Conservation (phyloP, 2,888 invertebrate species). For the Vanessa cardui region DNA sequence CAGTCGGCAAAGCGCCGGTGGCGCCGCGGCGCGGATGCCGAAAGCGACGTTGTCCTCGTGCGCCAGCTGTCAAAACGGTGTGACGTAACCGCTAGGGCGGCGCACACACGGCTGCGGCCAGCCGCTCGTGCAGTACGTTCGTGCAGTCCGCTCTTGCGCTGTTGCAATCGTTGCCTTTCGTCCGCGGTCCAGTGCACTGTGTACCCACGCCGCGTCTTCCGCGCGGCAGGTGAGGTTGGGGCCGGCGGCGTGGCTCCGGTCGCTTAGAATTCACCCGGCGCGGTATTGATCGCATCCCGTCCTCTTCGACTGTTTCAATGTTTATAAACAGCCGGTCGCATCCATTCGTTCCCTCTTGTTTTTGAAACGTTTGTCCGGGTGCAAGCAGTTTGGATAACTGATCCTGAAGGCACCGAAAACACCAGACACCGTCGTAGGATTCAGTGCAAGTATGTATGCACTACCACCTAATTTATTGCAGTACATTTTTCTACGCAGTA, state of each 20-base stretch:
- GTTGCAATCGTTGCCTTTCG: slow-evolving; percentile 52
- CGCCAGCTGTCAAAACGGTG: slow-evolving; percentile 65
- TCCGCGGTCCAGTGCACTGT: slow-evolving; percentile 55
- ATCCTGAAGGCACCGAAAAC: slow-evolving; percentile 59
- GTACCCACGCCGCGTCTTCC: slow-evolving; percentile 52
- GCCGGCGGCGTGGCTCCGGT: slow-evolving; percentile 60
- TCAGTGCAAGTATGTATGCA: slow-evolving; percentile 70
- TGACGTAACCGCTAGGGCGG: slow-evolving; percentile 72
- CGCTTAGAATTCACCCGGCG: slow-evolving; percentile 55
- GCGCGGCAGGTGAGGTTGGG: slow-evolving; percentile 67
- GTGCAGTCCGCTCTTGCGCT: slow-evolving; percentile 50
- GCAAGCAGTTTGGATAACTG: slow-evolving; percentile 55
- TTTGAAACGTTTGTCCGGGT: slow-evolving; percentile 62
- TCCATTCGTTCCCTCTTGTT: slow-evolving; percentile 68
- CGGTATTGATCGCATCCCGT: slow-evolving; percentile 69
- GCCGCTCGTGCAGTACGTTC: slow-evolving; percentile 68
- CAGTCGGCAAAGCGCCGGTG: slow-evolving; percentile 49
- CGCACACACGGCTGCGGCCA: slow-evolving; percentile 69
- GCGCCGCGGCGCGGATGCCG: slow-evolving; percentile 54
- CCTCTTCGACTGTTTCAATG: slow-evolving; percentile 63
- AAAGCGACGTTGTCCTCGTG: slow-evolving; percentile 42
- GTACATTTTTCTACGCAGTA: slow-evolving; percentile 46
- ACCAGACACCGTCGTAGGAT: slow-evolving; percentile 54
- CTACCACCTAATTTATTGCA: slow-evolving; percentile 48
- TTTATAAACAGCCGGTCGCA: slow-evolving; percentile 80